Base-by-base conservation (phyloP, 2,888 invertebrate species). In the Aporophyla nigra region DNA sequence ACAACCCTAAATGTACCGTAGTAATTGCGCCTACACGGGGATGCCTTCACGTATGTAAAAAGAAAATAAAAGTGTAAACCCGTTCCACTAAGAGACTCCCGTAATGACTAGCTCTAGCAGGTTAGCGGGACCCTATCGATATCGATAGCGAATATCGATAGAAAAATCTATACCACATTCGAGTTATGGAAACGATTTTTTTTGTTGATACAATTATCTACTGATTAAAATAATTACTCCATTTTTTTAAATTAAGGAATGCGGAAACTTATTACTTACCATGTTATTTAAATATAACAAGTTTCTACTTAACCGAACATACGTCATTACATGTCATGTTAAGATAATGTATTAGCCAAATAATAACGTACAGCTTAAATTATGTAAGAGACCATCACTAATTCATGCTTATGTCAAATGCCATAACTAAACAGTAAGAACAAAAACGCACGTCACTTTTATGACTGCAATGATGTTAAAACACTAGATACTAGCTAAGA, bases 51-150 rank as follows among this genome's bases (percentile, higher is more conserved):
- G 93, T 91, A 88, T 89, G 90, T 91, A 91, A 93, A 95, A 94
- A 93, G 92, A 95, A 94, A 94, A 93, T 91, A 94, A 95, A 93
- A 93, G 93, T 91, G 87, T 80, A 92, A 94, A 94, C 95, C 92
- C 89, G 95, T 94, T 95, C 93, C 94, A 93, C 94, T 94, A 93
- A 92, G 92, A 89, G 88, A 84, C 91, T 94, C 94, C 94, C 91
- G 94, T 95, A 94, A 95, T 94, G 93, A 94, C 94, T 93, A 89
- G 91, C 86, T 74, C 84, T 87, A 89, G 87, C 85, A 85, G 91
- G 90, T 80, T 92, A 93, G 91, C 91, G 90, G 90, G 90, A 87
- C 78, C 71, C 56, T 65, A 66, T 82, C 84, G 86, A 74, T 83
- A 71, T 86, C 88, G 89, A 88, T 83, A 82, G 56, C 73, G 46